Base-by-base conservation (phyloP, 2,113 vertebrate genomes). In the Epinephelus cyanopodus region DNA sequence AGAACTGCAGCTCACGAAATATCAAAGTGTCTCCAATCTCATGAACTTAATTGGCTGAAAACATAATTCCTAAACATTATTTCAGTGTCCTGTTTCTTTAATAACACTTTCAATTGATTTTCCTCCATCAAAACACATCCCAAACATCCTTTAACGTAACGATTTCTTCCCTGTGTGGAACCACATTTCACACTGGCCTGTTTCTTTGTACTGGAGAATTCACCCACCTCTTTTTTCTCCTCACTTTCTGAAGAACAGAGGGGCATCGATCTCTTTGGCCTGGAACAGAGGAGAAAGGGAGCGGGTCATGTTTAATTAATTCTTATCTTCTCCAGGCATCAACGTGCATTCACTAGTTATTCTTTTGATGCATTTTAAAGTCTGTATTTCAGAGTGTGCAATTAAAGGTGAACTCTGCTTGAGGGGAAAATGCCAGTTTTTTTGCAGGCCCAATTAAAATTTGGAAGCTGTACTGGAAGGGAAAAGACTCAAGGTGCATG, bases 301-400 rank as follows among this genome's bases (percentile, higher is more conserved):
- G 67, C 74, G 21, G 52, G 75, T 78, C 78, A 81, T 89, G 82
- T 90, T 91, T 92, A 79, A 92, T 89, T 74, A 68, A 87, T 89
- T 58, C 39, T 2, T 17, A 65, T 70, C 72, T 58, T 86, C 71
- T 79, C 71, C 48, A 21, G 57, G 84, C 87, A 57, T 77, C 82
- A 71, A 60, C 81, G 72, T 64, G 58, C 75, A 18, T 74, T 84
- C 82, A 47, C 86, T 86, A 74, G 77, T 82, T 88, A 84, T 87
- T 86, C 82, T 86, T 91, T 93, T 92, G 79, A 92, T 90, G 84
- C 84, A 72, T 91, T 94, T 88, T 86, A 87, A 86, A 86, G 74
- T 66, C 54, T 70, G 73, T 19, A 27, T 84, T 87, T 84, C 83
- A 79, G 76, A 81, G 81, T 70, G 14, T 4, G 76, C 89, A 85